A percentile compares a stretch with the other conserved stretches of the same genome.
Conservation (phyloP, 2,888 invertebrate species). For the Oxyteleia sp. region DNA sequence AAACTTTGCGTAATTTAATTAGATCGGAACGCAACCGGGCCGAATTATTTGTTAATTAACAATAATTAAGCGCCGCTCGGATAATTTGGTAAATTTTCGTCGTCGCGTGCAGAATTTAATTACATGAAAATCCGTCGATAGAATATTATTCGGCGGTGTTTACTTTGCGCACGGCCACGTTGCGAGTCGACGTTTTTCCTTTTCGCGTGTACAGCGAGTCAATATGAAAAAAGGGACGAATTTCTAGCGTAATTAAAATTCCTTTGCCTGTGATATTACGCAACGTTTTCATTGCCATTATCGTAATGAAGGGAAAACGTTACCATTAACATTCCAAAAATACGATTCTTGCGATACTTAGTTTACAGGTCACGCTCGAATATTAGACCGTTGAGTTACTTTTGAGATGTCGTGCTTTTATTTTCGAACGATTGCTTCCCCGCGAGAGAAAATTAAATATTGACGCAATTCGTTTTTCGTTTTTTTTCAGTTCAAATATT, state of each 20-base stretch:
- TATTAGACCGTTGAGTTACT: conserved; percentile 25
- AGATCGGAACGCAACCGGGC: conserved; percentile 1
- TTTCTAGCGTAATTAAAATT: conserved; percentile 10
- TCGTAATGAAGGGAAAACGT: conserved; percentile 14
- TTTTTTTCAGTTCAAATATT: conserved; percentile 27
- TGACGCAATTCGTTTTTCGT: background rate
- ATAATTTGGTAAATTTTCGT: conserved; percentile 19
- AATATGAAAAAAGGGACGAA: background rate
- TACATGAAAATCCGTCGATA: background rate
- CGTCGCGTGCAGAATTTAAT: conserved; percentile 3
- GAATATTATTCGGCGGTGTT: background rate
- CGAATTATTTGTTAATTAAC: conserved; percentile 28
- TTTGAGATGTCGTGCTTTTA: too few relatives aligned
- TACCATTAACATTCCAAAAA: conserved; percentile 22
- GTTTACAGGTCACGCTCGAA: background rate
- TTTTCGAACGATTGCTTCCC: too few relatives aligned
- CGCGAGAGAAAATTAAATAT: too few relatives aligned
- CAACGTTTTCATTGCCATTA: conserved; percentile 13
- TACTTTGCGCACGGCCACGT: too few relatives aligned
- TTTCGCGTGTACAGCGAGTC: background rate
- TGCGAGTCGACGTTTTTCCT: background rate
- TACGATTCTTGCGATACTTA: conserved; percentile 9
- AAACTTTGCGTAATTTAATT: conserved; percentile 31
- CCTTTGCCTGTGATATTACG: conserved; percentile 9
- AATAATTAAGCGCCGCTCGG: conserved; percentile 20